Conservation (phyloP, 2,888 invertebrate genomes). For the Colostygia pectinataria region DNA sequence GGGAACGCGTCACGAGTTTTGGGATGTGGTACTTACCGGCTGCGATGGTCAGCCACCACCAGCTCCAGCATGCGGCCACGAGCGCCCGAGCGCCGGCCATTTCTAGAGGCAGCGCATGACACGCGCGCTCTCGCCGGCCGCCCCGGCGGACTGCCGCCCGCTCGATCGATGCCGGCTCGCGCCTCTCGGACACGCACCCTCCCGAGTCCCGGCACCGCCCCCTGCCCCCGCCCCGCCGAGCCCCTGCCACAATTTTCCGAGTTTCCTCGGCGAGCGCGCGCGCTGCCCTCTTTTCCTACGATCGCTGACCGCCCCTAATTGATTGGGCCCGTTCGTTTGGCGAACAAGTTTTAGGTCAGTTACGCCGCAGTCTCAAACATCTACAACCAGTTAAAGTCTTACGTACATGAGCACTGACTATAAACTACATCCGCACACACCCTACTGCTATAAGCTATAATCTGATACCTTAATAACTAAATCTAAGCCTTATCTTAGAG, state of each 20-base stretch:
- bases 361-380: slow-evolving; percentile 38
- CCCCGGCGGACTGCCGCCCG: slow-evolving; percentile 77
- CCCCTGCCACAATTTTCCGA: slow-evolving; percentile 74
- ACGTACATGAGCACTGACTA: not conserved
- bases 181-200: slow-evolving; percentile 69
- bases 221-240: slow-evolving; percentile 46
- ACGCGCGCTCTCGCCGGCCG: slow-evolving; percentile 82
- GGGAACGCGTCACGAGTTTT: slow-evolving; percentile 11
- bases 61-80: slow-evolving; percentile 79
- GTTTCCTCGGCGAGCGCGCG: slow-evolving; percentile 82
- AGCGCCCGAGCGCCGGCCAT: slow-evolving; percentile 84
- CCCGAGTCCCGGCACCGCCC: slow-evolving; percentile 65
- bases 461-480: too few species aligned
- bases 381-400: not conserved
- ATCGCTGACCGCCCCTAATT: slow-evolving; percentile 82
- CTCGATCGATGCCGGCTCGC: slow-evolving; percentile 69
- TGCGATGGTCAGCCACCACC: slow-evolving; percentile 80
- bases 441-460: too few species aligned
- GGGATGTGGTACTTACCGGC: slow-evolving; percentile 71
- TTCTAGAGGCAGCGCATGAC: slow-evolving; percentile 79
- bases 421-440: too few species aligned
- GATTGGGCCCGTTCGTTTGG: slow-evolving; percentile 77
- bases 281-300: slow-evolving; percentile 81
- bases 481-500: too few species aligned
- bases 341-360: slow-evolving; percentile 79